phyloP scores from a whole-genome alignment of 2,113 vertebrate species.

The Siphamia tubifer region DNA sequence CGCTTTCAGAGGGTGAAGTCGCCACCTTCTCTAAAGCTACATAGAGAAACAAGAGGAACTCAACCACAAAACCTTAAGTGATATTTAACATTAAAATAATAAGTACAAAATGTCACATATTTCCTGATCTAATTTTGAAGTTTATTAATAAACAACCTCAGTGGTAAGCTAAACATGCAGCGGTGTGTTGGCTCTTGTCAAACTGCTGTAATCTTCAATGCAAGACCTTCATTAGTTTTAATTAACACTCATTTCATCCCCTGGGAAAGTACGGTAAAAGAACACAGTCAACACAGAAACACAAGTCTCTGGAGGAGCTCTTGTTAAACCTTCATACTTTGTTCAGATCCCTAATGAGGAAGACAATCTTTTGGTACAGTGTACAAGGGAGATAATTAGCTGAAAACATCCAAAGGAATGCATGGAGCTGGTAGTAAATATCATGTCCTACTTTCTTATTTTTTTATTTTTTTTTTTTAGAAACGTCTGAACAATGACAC shows the following conservation, averaged over 20 bases:
- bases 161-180: background rate
- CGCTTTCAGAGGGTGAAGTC: constrained; percentile 78
- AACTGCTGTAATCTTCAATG: constrained; percentile 1
- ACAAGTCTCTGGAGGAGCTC: constrained; percentile 28
- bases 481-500: background rate
- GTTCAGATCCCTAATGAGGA: constrained; percentile 56
- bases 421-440: background rate
- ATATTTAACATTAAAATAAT: too few relatives aligned
- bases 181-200: background rate
- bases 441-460: background rate
- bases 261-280: constrained; percentile 6
- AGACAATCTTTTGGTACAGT: constrained; percentile 7
- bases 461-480: background rate
- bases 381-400: constrained; percentile 16
- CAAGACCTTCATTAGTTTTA: constrained; percentile 40
- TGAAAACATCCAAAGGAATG: constrained; percentile 42
- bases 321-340: constrained; percentile 39
- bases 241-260: constrained; percentile 48
- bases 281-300: constrained; percentile 15
- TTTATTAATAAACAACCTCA: background rate
- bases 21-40: constrained; percentile 89
- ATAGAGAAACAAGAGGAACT: background rate
- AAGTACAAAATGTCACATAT: too few relatives aligned
- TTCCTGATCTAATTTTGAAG: too few relatives aligned
- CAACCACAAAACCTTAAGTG: too few relatives aligned